Evolutionary conservation across 2,113 vertebrate genomes (phyloP), one percentile per base, ranked within the genome.

Genomic region (Anoura caudifer): DNA sequence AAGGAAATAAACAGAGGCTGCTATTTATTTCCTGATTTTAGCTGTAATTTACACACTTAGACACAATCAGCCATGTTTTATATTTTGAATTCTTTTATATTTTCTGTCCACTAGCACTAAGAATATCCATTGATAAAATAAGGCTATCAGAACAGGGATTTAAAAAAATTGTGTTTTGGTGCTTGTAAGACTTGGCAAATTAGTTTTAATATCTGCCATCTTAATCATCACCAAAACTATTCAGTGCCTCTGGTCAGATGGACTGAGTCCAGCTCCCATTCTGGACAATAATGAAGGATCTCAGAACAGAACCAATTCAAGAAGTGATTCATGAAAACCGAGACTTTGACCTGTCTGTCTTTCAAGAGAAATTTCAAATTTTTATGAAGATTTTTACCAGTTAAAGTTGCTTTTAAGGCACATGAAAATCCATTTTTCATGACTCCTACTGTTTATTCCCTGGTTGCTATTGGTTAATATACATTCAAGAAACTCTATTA

Each of bases 61-160:
- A 90, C n/a, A 89, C 16, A 52, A 75, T 67, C n/a, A 50, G 7
- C 20, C 54, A 22, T 72, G 24, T 63, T 94, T 84, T 94, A 26
- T 92, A 19, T 81, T n/a, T 91, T 95, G 80, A 84, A 76, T 84
- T 96, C 38, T 72, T 87, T 95, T 90, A 10, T 47, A 15, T 56
- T 94, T 87, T 82, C 31, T 93, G 5, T 73, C 17, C 76, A 84
- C 13, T 33, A 12, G 69, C 5, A 8, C n/a, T 69, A 84, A 94
- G 33, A 50, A 20, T 63, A 56, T 47, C 56, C n/a, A n/a, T 75
- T 90, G 76, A 72, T 95, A 91, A 80, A 13, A 38, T 92, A 61
- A 94, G 65, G 36, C 36, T 91, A 16, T 76, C 5, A 13, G 15
- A 56, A 13, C 41, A 90, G 59, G 69, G 45, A 47, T 94, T 15